phyloP scores from a whole-genome alignment of 2,888 invertebrate species.

The Athetis lepigone region DNA sequence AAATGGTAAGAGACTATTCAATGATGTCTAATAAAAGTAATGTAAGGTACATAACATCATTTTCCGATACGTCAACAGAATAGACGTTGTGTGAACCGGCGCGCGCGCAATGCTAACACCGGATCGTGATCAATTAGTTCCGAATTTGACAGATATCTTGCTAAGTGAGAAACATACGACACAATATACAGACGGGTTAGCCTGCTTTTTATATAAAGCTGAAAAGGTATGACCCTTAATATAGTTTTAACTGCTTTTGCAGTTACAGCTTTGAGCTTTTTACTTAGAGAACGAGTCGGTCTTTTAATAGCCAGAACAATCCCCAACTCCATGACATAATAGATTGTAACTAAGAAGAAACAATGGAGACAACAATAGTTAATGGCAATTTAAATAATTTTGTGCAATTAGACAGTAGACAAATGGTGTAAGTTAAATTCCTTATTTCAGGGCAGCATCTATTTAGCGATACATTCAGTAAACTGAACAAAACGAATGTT shows the following conservation, averaged over 20 bases:
- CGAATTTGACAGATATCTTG: conserved; percentile 35
- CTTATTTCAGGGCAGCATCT: neutral
- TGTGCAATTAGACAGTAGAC: too few species aligned
- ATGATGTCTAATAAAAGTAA: too few species aligned
- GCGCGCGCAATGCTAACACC: conserved; percentile 22
- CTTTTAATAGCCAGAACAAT: neutral
- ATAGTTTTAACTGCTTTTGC: neutral
- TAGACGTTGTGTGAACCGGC: neutral
- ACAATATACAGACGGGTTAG: conserved; percentile 9
- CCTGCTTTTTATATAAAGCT: neutral
- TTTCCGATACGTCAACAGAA: too few species aligned
- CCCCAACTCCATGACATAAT: neutral
- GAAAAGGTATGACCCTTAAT: too few species aligned
- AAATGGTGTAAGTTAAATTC: too few species aligned
- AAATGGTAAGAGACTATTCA: too few species aligned
- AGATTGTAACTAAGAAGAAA: neutral
- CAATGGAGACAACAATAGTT: neutral
- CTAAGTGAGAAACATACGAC: conserved; percentile 14
- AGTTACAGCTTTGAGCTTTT: neutral
- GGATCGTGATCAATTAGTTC: conserved; percentile 48
- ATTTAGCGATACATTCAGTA: neutral
- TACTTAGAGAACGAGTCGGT: neutral
- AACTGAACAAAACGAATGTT: neutral
- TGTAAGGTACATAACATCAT: too few species aligned
- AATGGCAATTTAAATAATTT: too few species aligned